These are phyloP conservation scores for Poicephalus meyeri DNA, from an alignment of 2,113 vertebrate species.

Conservation along the genomic window DNA sequence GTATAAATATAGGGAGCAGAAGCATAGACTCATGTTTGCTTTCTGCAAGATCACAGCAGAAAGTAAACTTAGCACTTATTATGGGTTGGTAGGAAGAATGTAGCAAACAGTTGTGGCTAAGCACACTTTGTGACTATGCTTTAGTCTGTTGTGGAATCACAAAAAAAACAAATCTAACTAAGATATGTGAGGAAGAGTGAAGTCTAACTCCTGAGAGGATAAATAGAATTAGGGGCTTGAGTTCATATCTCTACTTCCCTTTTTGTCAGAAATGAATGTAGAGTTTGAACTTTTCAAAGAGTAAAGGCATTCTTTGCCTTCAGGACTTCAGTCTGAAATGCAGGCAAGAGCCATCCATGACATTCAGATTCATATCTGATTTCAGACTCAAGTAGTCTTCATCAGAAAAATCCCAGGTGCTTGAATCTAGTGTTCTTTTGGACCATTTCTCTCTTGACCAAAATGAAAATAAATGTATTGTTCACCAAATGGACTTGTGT, in stretches of 20 bases:
- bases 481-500: background rate
- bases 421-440: background rate
- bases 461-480: background rate
- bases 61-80: background rate
- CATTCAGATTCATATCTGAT: background rate
- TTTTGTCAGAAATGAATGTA: background rate
- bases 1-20: background rate
- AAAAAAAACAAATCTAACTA: background rate
- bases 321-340: background rate
- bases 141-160: background rate
- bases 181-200: background rate
- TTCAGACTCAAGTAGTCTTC: background rate
- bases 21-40: background rate
- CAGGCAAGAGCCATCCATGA: background rate
- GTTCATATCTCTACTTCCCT: background rate
- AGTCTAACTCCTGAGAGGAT: background rate
- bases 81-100: rapidly evolving
- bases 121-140: background rate
- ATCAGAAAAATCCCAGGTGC: background rate
- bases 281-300: background rate
- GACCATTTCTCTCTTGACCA: background rate
- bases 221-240: background rate
- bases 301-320: background rate
- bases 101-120: background rate
- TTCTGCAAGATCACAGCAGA: background rate